Base-by-base conservation (phyloP, 2,888 invertebrate genomes). In the Epistrophe grossulariae region DNA sequence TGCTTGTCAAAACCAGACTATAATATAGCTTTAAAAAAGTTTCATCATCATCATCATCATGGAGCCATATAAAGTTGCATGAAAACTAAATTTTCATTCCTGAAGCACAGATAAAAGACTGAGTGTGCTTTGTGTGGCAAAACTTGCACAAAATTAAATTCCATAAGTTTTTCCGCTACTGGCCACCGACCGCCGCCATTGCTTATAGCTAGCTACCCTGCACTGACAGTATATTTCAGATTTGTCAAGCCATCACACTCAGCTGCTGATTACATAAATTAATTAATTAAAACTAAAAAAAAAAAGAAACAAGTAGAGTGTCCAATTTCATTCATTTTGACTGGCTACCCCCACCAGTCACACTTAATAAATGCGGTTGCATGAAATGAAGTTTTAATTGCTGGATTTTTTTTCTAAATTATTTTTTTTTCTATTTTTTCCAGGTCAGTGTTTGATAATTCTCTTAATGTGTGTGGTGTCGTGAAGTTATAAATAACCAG, bases 401-500 rank as follows among this genome's bases (percentile, higher is more conserved):
- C 68, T 35, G 24, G 28, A 1, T 6, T 60, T 52, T 24, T 60
- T 62, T 78, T 71, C 52, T 28, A 52, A 55, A 60, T 40, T 43
- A n/a, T n/a, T 31, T 60, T 68, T 48, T 59, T 40, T 68, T 40
- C 28, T 11, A 55, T 38, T 71, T 28, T 40, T 84, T 84, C 8
- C 84, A 84, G 84, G 84, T 84, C 84, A 84, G 84, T 84, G 79
- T 84, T 79, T 80, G 74, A 76, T 48, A 68, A 19, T 43, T 77
- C 24, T 66, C 59, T 48, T 78, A 50, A 71, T 71, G 76, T 71
- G 76, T 71, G 55, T 59, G 84, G 71, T 71, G 79, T 60, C 84
- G 68, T 79, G 77, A 71, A 59, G 82, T 72, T 71, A 64, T 48
- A 45, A 48, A 68, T 70, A 50, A 6, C 68, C 60, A 38, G 70